A percentile compares a stretch with the other conserved stretches of the same genome.
These are phyloP conservation scores for Lepidochrysops patricia DNA, from an alignment of 2,888 invertebrate species.

Conservation along the genomic window DNA sequence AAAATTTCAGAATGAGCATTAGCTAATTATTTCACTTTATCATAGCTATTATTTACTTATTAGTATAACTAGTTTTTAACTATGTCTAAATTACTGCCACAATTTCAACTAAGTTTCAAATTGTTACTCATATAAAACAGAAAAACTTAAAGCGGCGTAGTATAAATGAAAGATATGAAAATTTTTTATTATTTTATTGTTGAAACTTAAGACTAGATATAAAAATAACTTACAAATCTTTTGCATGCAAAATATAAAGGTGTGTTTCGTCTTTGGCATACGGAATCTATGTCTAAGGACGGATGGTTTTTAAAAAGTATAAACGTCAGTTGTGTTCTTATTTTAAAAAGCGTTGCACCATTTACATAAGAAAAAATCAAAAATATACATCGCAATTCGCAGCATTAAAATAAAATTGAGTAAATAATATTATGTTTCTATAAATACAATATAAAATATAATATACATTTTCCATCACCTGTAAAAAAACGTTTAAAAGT, in stretches of 20 bases:
- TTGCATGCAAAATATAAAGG: slow-evolving; percentile 3
- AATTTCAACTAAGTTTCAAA: no score
- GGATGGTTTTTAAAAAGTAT: not conserved
- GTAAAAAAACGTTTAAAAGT: not conserved
- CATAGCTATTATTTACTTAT: not conserved
- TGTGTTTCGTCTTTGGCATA: slow-evolving; percentile 5
- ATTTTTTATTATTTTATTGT: slow-evolving; percentile 1
- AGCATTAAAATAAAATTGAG: not conserved
- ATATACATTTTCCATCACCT: no score
- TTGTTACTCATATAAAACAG: not conserved
- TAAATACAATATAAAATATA: no score
- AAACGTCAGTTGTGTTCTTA: not conserved
- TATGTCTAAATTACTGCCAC: no score
- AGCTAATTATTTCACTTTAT: no score
- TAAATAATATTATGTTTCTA: not conserved
- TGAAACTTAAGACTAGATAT: slow-evolving; percentile 10
- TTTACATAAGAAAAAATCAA: not conserved
- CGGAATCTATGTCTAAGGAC: slow-evolving; percentile 5
- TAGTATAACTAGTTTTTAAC: not conserved
- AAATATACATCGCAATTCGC: not conserved
- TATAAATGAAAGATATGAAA: not conserved
- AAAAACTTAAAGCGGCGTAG: not conserved
- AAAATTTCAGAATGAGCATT: not conserved
- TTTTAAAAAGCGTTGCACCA: not conserved
- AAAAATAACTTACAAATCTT: slow-evolving; percentile 5